Conservation (phyloP, 35 echinoderm and acorn worm species). For the Diadema setosum region DNA sequence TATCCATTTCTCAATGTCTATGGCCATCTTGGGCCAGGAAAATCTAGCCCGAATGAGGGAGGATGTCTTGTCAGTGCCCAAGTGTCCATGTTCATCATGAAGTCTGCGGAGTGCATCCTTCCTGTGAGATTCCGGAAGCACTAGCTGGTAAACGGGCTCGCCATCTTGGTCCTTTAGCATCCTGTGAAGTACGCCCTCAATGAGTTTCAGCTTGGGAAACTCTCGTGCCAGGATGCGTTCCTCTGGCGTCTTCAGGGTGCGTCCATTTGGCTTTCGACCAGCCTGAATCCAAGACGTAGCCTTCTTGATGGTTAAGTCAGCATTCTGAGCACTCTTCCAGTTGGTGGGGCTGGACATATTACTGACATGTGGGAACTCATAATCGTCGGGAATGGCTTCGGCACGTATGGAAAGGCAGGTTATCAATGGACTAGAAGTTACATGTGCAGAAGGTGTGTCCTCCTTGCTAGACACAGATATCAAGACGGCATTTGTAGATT, state of each 20-base stretch:
- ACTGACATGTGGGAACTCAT: too few species aligned
- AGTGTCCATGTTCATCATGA: conserved; percentile 48
- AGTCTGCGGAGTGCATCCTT: not conserved
- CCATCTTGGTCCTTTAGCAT: not conserved
- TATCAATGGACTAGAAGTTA: too few species aligned
- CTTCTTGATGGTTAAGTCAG: too few species aligned
- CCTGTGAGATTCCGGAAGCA: not conserved
- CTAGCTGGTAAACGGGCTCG: not conserved
- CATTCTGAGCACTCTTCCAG: too few species aligned
- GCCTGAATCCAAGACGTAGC: too few species aligned
- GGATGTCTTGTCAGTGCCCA: conserved; percentile 12
- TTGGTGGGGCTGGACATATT: too few species aligned
- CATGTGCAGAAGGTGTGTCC: too few species aligned
- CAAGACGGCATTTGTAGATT: too few species aligned
- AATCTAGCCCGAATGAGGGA: conserved; percentile 15
- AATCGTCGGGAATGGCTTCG: too few species aligned
- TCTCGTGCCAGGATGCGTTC: not conserved
- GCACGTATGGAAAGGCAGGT: too few species aligned
- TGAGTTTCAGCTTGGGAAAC: not conserved
- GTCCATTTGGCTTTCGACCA: too few species aligned
- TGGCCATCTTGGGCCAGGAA: conserved; percentile 34
- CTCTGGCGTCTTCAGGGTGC: not conserved
- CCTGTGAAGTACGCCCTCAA: conserved; percentile 17
- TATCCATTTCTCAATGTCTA: not conserved
- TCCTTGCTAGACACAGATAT: too few species aligned